Base-by-base conservation (phyloP, 1,140 invertebrate species). In the Anastatus disparis region DNA sequence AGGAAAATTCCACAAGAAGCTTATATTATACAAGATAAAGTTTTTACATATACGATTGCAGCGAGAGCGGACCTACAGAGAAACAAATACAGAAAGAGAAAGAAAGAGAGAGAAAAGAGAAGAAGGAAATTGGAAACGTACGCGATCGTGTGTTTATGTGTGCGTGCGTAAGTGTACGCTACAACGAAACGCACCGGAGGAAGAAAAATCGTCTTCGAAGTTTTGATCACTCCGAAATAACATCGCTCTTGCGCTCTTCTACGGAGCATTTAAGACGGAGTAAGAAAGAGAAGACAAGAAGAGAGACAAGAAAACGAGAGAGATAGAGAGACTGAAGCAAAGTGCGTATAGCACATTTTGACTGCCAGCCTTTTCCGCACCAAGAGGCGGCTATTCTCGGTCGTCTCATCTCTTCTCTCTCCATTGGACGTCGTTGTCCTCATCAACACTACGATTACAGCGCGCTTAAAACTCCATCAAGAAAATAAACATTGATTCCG, bases 341-440 rank as follows among this genome's bases (percentile, higher is more conserved):
- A 67, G 64, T 67, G 64, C 40, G 35, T 67, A 58, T 15, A 67
- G 53, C 53, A 67, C 64, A 26, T 56, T 67, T 67, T 22, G 53
- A 67, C 29, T 67, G 52, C 63, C 35, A 67, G 40, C n/a, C n/a
- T 46, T 67, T 67, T 67, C 46, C 38, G 24, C 35, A 42, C 50
- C 50, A 55, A 65, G 31, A 67, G 26, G 27, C 35, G 24, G 31
- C 22, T 66, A 55, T 46, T 67, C 27, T 67, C 20, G 24, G 29
- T 67, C 27, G 15, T 53, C 35, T 53, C 7, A 24, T 53, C 27
- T 29, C 31, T 52, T 15, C 52, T 4, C n/a, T 58, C 38, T 55
- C 35, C 15, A 27, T 56, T 66, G 17, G 38, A 56, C 50, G 40
- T 66, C 26, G 35, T 56, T 66, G 40, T 44, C 26, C 2, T 44